Conservation (phyloP, 2,113 vertebrate species). For the Epinephelus cyanopodus region DNA sequence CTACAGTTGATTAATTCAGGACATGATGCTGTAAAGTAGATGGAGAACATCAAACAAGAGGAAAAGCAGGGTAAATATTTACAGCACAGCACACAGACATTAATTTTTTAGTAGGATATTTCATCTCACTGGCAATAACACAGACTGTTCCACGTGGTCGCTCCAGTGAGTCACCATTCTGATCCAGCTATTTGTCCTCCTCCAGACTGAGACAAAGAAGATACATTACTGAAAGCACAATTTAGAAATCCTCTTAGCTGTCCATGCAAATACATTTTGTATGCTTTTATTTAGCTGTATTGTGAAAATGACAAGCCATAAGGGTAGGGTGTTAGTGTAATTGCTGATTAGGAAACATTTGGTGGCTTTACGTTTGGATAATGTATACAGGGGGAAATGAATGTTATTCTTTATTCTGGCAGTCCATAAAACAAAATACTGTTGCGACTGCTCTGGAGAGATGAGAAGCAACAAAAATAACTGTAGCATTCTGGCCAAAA, state of each 20-base stretch:
- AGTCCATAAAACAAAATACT: background rate
- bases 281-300: conserved; percentile 11
- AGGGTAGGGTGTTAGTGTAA: conserved; percentile 15
- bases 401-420: background rate
- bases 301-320: conserved; percentile 5
- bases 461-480: background rate
- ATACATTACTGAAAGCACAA: conserved; percentile 25
- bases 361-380: conserved; percentile 1
- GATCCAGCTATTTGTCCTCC: conserved; percentile 42
- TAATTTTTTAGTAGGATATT: conserved; percentile 21
- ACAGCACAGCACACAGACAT: background rate
- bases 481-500: background rate
- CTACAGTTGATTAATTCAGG: background rate
- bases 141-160: background rate
- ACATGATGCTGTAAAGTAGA: background rate
- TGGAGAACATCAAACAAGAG: conserved; percentile 9
- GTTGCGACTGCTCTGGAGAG: background rate
- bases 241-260: conserved; percentile 47
- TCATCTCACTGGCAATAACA: conserved; percentile 23
- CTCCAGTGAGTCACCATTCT: conserved; percentile 33
- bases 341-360: conserved; percentile 21
- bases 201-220: conserved; percentile 34
- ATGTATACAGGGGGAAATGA: background rate
- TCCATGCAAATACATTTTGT: conserved; percentile 22
- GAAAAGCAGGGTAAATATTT: conserved; percentile 2